These are phyloP conservation scores for Apodemia zela DNA, from an alignment of 2,888 invertebrate genomes.

Conservation along the genomic window DNA sequence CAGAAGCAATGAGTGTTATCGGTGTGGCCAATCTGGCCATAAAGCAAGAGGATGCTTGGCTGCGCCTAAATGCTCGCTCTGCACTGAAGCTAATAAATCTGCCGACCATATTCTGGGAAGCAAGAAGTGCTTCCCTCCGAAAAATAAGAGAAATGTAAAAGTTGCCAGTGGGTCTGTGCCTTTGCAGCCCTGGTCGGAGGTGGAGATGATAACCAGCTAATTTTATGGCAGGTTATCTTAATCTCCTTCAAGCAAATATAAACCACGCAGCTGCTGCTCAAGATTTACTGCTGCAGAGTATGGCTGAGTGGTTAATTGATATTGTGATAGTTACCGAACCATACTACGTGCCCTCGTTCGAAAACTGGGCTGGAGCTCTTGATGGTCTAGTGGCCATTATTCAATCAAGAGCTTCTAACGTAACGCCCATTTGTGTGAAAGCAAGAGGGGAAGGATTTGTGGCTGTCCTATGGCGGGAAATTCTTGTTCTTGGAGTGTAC, in stretches of 20 bases:
- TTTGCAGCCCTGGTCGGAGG: neutral
- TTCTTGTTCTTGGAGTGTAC: neutral
- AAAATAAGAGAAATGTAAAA: neutral
- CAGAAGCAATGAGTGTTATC: neutral
- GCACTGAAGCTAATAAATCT: neutral
- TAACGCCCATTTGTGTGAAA: neutral
- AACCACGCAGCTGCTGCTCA: neutral
- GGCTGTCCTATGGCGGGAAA: neutral
- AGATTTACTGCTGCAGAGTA: neutral
- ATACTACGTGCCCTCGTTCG: neutral
- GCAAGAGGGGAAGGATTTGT: neutral
- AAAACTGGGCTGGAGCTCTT: neutral
- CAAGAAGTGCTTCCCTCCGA: conserved; percentile 6
- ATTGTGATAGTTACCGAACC: neutral
- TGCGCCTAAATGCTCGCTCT: neutral
- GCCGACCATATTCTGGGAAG: neutral
- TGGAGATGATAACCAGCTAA: neutral
- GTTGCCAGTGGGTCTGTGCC: neutral
- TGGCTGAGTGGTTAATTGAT: conserved; percentile 1
- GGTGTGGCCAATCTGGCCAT: neutral
- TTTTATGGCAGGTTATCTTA: neutral
- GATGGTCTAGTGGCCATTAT: neutral
- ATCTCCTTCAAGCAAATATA: neutral
- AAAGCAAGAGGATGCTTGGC: neutral
- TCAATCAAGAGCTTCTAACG: neutral